Evolutionary conservation across 1,140 invertebrate genomes (phyloP).

Genomic region (Saccostrea glomerata): DNA sequence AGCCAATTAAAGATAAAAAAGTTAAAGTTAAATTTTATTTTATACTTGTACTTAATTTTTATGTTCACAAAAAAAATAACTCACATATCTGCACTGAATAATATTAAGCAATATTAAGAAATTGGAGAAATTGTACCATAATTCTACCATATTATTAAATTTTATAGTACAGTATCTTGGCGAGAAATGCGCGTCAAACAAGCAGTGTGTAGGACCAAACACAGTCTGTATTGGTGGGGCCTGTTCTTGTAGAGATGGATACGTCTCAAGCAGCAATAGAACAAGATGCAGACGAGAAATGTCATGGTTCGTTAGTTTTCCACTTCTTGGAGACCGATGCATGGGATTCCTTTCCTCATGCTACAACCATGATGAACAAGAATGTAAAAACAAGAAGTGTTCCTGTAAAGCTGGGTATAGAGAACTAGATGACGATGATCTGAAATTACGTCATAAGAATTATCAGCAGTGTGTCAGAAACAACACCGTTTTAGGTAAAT

Average conservation of each 20-base stretch:
- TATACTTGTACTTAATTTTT: too few relatives aligned
- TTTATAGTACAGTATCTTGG: constrained; percentile 36
- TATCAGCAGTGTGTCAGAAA: constrained; percentile 41
- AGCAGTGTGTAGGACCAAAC: constrained; percentile 32
- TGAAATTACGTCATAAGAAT: neutral
- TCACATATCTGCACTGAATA: too few relatives aligned
- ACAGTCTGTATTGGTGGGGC: constrained; percentile 18
- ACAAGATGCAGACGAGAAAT: constrained; percentile 32
- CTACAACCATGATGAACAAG: constrained; percentile 42
- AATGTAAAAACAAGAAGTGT: constrained; percentile 38
- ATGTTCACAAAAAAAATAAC: too few relatives aligned
- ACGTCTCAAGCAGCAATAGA: constrained; percentile 5
- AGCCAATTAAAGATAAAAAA: too few relatives aligned
- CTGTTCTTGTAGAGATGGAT: constrained; percentile 15
- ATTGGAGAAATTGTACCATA: neutral
- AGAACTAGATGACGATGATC: neutral
- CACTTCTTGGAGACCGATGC: constrained; percentile 43
- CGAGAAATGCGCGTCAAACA: neutral
- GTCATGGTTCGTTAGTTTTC: constrained; percentile 48
- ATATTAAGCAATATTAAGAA: too few relatives aligned
- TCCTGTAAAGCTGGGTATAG: constrained; percentile 40
- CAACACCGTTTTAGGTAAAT: neutral
- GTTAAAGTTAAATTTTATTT: too few relatives aligned
- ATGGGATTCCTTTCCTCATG: constrained; percentile 33
- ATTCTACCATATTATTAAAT: neutral